Evolutionary conservation across 2,888 invertebrate species (phyloP).

Genomic region (Lutraria lutraria): DNA sequence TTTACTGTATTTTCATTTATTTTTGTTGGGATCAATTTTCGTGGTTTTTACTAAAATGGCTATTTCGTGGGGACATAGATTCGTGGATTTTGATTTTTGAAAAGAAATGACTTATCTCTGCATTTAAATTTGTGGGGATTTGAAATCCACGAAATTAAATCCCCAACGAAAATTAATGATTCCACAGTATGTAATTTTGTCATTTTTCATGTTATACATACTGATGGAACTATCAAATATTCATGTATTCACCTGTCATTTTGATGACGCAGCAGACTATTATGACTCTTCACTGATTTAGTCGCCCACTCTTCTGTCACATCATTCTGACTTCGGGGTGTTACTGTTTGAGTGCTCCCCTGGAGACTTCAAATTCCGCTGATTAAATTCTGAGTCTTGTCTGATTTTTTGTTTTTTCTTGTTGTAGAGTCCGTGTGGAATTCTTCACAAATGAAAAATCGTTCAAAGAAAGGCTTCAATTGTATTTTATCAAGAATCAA

Average conservation of each 20-base stretch:
- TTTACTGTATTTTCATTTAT: too few species aligned
- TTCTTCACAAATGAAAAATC: constrained; percentile 99
- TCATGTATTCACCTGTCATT: neutral
- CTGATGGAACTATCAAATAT: neutral
- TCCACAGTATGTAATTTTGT: too few species aligned
- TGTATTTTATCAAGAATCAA: constrained; percentile 99
- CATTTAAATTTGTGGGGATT: too few species aligned
- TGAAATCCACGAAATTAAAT: too few species aligned
- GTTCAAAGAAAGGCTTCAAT: constrained; percentile 98
- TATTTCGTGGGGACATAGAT: too few species aligned
- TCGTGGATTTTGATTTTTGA: too few species aligned
- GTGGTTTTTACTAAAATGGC: too few species aligned
- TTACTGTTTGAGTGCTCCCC: neutral
- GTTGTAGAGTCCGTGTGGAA: constrained; percentile 98
- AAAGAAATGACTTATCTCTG: too few species aligned
- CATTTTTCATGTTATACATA: neutral
- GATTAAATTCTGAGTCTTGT: neutral
- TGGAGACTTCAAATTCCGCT: neutral
- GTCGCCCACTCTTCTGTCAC: neutral
- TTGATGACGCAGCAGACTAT: neutral
- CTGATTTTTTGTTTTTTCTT: neutral
- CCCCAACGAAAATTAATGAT: too few species aligned
- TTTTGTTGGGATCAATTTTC: too few species aligned
- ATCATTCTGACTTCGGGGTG: neutral
- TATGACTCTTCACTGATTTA: neutral